These are phyloP conservation scores for Lateolabrax maculatus DNA, from an alignment of 2,797 vertebrate species.

Conservation along the genomic window DNA sequence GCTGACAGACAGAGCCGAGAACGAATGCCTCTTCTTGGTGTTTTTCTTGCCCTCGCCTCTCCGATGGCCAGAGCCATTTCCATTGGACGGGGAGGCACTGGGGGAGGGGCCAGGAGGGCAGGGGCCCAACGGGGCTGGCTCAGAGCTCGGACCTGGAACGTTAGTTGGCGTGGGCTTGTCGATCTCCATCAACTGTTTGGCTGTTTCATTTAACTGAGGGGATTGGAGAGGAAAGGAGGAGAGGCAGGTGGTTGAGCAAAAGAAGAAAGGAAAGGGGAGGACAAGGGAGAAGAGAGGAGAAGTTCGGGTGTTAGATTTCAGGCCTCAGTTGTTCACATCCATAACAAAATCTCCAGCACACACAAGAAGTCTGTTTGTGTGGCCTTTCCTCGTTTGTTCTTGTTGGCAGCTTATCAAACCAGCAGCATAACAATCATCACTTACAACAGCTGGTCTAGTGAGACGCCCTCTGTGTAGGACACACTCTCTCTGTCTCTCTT, in stretches of 20 bases:
- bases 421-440: slow-evolving; percentile 59
- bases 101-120: slow-evolving; percentile 82
- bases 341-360: slow-evolving; percentile 28
- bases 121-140: slow-evolving; percentile 76
- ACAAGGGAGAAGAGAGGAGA: background rate
- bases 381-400: slow-evolving; percentile 49
- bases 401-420: slow-evolving; percentile 61
- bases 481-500: slow-evolving; percentile 29
- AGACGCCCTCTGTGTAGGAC: slow-evolving; percentile 48
- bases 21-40: slow-evolving; percentile 97
- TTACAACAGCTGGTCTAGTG: slow-evolving; percentile 56
- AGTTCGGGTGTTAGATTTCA: slow-evolving; percentile 48
- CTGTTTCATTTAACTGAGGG: slow-evolving; percentile 94
- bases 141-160: slow-evolving; percentile 84
- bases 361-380: slow-evolving; percentile 42
- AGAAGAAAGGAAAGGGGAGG: slow-evolving; percentile 10
- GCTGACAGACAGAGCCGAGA: slow-evolving; percentile 95
- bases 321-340: slow-evolving; percentile 46
- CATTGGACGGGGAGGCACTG: slow-evolving; percentile 76
- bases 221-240: slow-evolving; percentile 9
- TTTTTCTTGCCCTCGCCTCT: slow-evolving; percentile 96
- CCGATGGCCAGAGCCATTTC: slow-evolving; percentile 86
- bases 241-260: background rate
- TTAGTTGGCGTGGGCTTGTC: slow-evolving; percentile 90
- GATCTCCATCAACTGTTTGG: slow-evolving; percentile 97